These are phyloP conservation scores for Meta bourneti DNA, from an alignment of 2,888 invertebrate species.

Conservation along the genomic window DNA sequence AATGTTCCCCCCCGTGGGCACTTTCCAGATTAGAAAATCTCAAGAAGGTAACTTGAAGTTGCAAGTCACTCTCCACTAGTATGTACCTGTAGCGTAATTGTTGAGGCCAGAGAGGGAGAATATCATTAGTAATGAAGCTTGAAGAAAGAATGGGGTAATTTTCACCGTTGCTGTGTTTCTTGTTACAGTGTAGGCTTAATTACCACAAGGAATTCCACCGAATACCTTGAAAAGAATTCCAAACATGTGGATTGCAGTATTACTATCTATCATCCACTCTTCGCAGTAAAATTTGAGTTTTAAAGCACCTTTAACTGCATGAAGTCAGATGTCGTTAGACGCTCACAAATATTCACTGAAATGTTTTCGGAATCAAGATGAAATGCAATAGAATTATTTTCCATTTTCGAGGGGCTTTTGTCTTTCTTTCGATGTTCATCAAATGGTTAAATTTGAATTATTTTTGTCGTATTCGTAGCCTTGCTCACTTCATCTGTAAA, in stretches of 20 bases:
- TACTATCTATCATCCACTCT: neutral
- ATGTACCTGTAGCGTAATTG: neutral
- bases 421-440: no score
- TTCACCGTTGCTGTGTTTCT: neutral
- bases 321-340: no score
- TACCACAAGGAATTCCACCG: neutral
- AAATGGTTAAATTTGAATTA: no score
- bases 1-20: slow-evolving; percentile 1
- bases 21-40: slow-evolving; percentile 37
- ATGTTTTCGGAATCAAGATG: no score
- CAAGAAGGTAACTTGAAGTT: neutral
- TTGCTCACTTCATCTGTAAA: no score
- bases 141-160: neutral
- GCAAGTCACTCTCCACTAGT: neutral
- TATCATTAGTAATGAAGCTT: neutral
- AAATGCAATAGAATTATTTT: no score
- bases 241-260: neutral
- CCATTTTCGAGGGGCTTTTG: no score
- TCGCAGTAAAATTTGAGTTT: neutral
- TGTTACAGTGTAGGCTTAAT: neutral
- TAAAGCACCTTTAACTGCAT: no score
- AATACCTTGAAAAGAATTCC: neutral
- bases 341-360: no score
- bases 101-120: neutral
- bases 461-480: no score